Percentiles rank a stretch among this genome's conserved stretches.
phyloP scores from a whole-genome alignment of 1,140 invertebrate genomes.

The Drosophila watanabei region DNA sequence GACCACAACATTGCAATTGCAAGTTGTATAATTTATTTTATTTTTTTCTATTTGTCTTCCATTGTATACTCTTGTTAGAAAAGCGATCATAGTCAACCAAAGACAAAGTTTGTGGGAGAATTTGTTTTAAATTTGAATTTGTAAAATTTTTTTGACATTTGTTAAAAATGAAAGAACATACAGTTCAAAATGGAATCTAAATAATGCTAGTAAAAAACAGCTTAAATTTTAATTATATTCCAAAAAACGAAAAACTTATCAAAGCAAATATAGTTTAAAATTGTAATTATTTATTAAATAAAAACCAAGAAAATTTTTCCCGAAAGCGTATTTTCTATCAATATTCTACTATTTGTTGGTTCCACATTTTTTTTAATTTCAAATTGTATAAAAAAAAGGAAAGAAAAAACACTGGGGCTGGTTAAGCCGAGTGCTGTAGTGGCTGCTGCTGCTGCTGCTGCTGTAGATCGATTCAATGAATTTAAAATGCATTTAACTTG shows the following conservation, averaged over 20 bases:
- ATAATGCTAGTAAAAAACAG: not conserved
- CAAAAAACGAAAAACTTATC: not conserved
- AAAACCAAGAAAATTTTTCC: not conserved
- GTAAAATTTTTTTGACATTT: too few relatives aligned
- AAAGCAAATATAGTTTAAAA: not conserved
- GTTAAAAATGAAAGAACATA: too few relatives aligned
- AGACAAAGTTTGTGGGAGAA: not conserved
- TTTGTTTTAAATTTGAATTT: too few relatives aligned
- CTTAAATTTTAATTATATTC: not conserved
- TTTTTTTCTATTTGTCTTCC: constrained; percentile 47
- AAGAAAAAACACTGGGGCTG: constrained; percentile 21
- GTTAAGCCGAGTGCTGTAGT: constrained; percentile 31
- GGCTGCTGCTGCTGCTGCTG: constrained; percentile 21
- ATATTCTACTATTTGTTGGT: constrained; percentile 18
- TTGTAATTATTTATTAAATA: not conserved
- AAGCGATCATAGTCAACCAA: constrained; percentile 4
- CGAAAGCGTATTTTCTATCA: constrained; percentile 26
- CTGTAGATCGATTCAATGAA: constrained; percentile 81
- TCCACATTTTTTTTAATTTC: constrained; percentile 57
- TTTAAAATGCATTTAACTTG: constrained; percentile 83
- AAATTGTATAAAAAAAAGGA: constrained; percentile 60
- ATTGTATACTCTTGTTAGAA: constrained; percentile 38
- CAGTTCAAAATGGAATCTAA: too few relatives aligned
- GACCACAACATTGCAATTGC: constrained; percentile 53
- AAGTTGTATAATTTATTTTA: constrained; percentile 66